Percentiles rank a stretch among this genome's conserved stretches.
Conservation (phyloP, 2,888 invertebrate genomes). For the Ametastegia equiseti region DNA sequence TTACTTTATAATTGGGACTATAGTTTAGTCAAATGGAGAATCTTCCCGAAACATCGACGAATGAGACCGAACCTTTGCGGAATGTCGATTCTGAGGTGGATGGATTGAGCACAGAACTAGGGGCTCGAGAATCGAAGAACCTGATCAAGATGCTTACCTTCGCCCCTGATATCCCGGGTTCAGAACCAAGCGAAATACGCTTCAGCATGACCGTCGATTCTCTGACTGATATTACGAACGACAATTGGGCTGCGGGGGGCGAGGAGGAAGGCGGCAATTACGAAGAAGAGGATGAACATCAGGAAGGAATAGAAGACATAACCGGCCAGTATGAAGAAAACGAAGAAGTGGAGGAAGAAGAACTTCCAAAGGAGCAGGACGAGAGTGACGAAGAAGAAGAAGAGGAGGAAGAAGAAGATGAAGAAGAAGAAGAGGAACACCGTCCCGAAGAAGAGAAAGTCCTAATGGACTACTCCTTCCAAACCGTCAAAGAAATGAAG, state of each 20-base stretch:
- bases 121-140: not conserved
- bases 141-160: constrained; percentile 7
- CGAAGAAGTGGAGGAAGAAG: constrained; percentile 26
- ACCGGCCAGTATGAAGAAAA: not conserved
- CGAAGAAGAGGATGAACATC: not conserved
- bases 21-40: not conserved
- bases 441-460: constrained; percentile 30
- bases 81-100: not conserved
- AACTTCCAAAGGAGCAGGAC: constrained; percentile 32
- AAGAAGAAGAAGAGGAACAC: constrained; percentile 29
- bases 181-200: not conserved
- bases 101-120: not conserved
- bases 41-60: not conserved
- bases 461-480: constrained; percentile 17
- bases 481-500: not conserved
- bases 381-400: constrained; percentile 3
- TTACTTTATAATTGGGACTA: not conserved
- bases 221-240: not conserved
- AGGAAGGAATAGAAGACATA: not conserved
- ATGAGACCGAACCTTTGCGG: not conserved
- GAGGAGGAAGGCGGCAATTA: not conserved
- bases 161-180: not conserved
- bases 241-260: not conserved
- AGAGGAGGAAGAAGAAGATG: constrained; percentile 4
- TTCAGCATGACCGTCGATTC: not conserved